Evolutionary conservation across 2,797 vertebrate species (phyloP).

Genomic region (Megalops cyprinoides): DNA sequence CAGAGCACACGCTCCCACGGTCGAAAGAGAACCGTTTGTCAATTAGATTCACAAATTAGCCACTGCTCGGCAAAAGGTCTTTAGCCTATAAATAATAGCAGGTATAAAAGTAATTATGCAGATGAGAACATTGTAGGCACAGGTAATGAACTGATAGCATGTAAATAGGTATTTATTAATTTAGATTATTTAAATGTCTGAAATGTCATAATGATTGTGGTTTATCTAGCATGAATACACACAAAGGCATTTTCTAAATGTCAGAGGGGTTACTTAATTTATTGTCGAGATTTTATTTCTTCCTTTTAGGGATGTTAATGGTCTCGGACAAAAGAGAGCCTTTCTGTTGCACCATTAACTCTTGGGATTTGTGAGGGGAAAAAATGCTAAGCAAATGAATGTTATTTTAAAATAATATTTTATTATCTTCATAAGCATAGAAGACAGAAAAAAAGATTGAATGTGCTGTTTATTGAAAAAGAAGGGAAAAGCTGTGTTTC

Average conservation of each 20-base stretch:
- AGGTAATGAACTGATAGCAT: conserved; percentile 27
- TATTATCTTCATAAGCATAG: neutral
- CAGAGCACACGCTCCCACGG: neutral
- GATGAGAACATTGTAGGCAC: conserved; percentile 11
- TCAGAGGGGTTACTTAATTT: conserved; percentile 13
- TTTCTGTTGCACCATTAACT: neutral
- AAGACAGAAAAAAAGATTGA: neutral
- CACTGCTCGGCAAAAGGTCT: neutral
- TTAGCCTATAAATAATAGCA: conserved; percentile 16
- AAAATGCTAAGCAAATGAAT: conserved; percentile 4
- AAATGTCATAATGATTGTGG: conserved; percentile 28
- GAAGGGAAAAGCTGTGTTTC: neutral
- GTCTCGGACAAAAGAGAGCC: conserved; percentile 10
- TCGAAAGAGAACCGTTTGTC: neutral
- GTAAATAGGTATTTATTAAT: conserved; percentile 30
- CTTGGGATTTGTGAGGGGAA: neutral
- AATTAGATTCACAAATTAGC: neutral
- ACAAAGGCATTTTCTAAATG: conserved; percentile 23
- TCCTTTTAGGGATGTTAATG: neutral
- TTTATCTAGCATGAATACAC: conserved; percentile 7
- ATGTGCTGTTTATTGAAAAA: neutral
- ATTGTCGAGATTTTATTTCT: conserved; percentile 21
- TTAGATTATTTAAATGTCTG: neutral
- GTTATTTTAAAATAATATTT: conserved; percentile 7
- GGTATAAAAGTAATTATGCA: conserved; percentile 29